These are phyloP conservation scores for Numenius arquata DNA, from an alignment of 2,113 vertebrate genomes.

Conservation along the genomic window DNA sequence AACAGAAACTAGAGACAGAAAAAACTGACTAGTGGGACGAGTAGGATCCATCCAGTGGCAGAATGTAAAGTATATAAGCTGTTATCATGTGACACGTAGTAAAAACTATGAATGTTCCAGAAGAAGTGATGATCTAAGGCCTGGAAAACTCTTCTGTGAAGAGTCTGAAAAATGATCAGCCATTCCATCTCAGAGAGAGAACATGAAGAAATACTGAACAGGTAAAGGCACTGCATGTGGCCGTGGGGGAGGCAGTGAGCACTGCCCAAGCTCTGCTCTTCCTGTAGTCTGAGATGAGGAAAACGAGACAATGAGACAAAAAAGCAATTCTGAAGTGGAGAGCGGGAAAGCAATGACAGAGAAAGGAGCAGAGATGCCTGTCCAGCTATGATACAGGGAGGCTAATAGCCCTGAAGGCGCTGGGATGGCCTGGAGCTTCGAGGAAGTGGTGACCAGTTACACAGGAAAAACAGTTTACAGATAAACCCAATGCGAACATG, in stretches of 20 bases:
- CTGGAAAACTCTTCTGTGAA: background rate
- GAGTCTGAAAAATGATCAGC: background rate
- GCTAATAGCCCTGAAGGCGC: background rate
- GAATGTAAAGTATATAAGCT: background rate
- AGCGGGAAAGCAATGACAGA: background rate
- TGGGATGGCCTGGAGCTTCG: background rate
- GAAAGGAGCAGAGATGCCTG: background rate
- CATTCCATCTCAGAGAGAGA: background rate
- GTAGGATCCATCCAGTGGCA: background rate
- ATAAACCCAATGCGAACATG: background rate
- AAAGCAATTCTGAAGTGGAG: background rate
- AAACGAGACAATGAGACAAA: background rate
- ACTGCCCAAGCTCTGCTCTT: background rate
- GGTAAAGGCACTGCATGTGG: background rate
- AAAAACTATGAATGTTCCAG: background rate
- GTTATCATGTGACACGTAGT: background rate
- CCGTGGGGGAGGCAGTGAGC: background rate
- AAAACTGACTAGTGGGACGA: background rate
- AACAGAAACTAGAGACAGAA: background rate
- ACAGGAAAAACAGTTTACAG: background rate
- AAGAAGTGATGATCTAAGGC: background rate
- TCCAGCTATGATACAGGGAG: background rate
- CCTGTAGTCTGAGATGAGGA: background rate
- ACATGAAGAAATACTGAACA: background rate
- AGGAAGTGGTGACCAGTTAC: background rate